Evolutionary conservation across 2,113 vertebrate genomes (phyloP).

Genomic region (Megaleporinus macrocephalus): DNA sequence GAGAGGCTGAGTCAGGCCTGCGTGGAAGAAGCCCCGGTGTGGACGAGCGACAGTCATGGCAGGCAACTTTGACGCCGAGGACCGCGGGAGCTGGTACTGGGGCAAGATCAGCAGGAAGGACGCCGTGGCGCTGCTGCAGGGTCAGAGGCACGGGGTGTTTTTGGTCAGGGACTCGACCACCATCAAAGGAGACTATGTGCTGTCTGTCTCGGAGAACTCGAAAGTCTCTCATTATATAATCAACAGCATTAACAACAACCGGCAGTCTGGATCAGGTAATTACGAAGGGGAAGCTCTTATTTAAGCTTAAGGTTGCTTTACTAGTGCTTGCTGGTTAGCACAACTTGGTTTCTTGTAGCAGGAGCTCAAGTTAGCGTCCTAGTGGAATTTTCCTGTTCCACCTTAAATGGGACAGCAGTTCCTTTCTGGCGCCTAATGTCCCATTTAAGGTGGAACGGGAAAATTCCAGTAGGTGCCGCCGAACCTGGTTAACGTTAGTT

Average conservation of each 20-base stretch:
- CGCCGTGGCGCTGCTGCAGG: conserved; percentile 91
- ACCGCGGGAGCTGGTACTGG: conserved; percentile 95
- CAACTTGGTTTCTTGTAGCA: too few species aligned
- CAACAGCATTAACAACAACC: conserved; percentile 92
- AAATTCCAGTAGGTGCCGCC: background rate
- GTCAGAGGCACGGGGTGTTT: conserved; percentile 96
- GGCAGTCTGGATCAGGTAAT: conserved; percentile 79
- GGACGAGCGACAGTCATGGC: conserved; percentile 81
- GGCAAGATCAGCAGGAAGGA: conserved; percentile 91
- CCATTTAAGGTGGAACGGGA: too few species aligned
- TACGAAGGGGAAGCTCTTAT: too few species aligned
- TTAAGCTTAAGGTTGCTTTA: too few species aligned
- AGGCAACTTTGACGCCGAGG: conserved; percentile 95
- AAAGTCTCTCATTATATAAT: conserved; percentile 99
- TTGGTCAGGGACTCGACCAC: conserved; percentile 96
- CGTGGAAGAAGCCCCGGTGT: conserved; percentile 74
- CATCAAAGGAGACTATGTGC: conserved; percentile 96
- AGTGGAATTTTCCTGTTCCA: too few species aligned
- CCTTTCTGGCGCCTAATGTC: too few species aligned
- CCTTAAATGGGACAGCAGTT: too few species aligned
- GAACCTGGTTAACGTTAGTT: too few species aligned
- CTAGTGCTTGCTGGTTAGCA: too few species aligned
- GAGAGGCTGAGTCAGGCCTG: conserved; percentile 71
- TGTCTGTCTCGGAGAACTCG: conserved; percentile 97
- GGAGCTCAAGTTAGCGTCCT: too few species aligned